phyloP scores from a whole-genome alignment of 2,888 invertebrate species.

The Drosophila quinaria region DNA sequence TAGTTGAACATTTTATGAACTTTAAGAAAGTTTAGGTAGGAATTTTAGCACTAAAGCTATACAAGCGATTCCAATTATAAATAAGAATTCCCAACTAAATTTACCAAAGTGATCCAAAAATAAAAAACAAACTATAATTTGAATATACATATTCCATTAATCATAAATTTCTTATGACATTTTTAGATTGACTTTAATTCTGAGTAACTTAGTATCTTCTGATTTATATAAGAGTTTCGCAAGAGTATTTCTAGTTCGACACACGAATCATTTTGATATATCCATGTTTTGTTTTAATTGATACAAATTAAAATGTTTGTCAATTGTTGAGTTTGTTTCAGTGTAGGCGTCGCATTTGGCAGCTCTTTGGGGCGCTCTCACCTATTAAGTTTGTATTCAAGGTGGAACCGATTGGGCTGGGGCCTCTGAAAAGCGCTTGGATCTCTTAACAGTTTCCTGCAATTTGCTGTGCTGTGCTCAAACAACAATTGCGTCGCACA shows the following conservation, averaged over 20 bases:
- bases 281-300: constrained; percentile 49
- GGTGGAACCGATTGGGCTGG: constrained; percentile 64
- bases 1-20: not conserved
- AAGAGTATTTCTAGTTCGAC: not conserved
- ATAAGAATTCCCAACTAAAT: not conserved
- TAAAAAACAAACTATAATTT: not conserved
- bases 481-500: constrained; percentile 51
- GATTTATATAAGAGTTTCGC: not conserved
- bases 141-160: not conserved
- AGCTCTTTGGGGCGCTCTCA: constrained; percentile 17
- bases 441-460: constrained; percentile 54
- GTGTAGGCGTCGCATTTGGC: constrained; percentile 31
- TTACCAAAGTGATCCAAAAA: not conserved
- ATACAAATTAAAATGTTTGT: constrained; percentile 61
- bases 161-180: not conserved
- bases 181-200: not conserved
- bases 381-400: constrained; percentile 64
- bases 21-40: not conserved
- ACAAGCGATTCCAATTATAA: not conserved
- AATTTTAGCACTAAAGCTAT: not conserved
- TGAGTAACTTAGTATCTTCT: not conserved
- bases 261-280: not conserved
- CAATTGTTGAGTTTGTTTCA: constrained; percentile 26
- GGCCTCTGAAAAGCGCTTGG: not conserved
- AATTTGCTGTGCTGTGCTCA: constrained; percentile 63